phyloP scores from a whole-genome alignment of 2,888 invertebrate species.

The Trissonchulus latispiculum region DNA sequence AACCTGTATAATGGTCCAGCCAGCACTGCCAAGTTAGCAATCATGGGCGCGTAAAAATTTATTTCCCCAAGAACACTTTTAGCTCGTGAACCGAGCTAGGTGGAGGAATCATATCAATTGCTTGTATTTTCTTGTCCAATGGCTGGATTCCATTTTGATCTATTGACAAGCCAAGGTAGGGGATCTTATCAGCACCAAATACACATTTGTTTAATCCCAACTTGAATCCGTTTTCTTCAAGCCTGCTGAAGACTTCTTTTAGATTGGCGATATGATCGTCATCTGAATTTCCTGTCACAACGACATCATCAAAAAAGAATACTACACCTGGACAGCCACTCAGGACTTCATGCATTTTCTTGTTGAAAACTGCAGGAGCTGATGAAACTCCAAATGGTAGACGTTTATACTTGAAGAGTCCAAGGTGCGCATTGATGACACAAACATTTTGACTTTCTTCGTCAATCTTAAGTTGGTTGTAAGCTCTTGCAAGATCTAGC shows the following conservation, averaged over 20 bases:
- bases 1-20: background rate
- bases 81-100: background rate
- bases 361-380: background rate
- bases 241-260: background rate
- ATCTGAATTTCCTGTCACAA: background rate
- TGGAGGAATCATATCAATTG: conserved; percentile 20
- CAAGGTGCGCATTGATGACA: background rate
- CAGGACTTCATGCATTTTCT: background rate
- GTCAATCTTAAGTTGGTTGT: background rate
- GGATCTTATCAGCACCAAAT: background rate
- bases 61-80: background rate
- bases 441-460: background rate
- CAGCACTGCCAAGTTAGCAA: background rate
- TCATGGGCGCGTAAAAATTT: background rate
- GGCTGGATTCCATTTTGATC: background rate
- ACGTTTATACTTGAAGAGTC: background rate
- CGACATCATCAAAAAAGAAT: background rate
- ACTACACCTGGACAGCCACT: background rate
- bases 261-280: background rate
- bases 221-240: background rate
- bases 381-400: background rate
- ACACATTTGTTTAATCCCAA: background rate
- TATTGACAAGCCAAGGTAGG: background rate
- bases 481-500: background rate
- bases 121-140: conserved; percentile 22